Base-by-base conservation (phyloP, 2,113 vertebrate genomes). In the Jaculus jaculus region DNA sequence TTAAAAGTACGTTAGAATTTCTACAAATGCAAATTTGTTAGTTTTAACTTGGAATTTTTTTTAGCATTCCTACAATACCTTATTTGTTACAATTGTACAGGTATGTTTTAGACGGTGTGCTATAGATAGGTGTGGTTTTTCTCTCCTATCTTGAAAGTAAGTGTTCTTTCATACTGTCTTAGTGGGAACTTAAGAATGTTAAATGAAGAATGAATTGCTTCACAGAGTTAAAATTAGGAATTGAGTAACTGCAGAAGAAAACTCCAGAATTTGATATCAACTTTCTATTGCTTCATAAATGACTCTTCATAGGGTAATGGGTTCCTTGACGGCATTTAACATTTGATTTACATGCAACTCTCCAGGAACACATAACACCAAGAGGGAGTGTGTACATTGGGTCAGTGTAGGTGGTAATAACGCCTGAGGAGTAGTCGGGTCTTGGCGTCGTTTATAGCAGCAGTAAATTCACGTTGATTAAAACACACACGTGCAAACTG, bases 401-500 rank as follows among this genome's bases (percentile, higher is more conserved):
- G 74, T 58, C 79, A 47, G 51, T 80, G 92, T 89, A n/a, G 74
- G 66, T 89, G 75, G 61, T 92, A 93, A 84, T 63, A 71, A 93
- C 71, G 83, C 71, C 61, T 87, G 61, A 79, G 12, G 87, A 80
- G 74, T 54, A 79, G 90, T n/a, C 71, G 15, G 24, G 65, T 85
- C 71, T 92, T 88, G 26, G 10, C 90, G 74, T 86, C 92, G 80
- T 94, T 94, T 88, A 85, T n/a, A 80, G 89, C 79, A 63, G 30
- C 61, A 72, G 54, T 85, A 95, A 96, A 85, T 21, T 15, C 78
- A 60, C 81, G 93, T 89, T 72, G 95, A 90, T 94, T 84, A 93
- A 60, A 81, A 85, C 74, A 61, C 28, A 24, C 26, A 34, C 0
- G 2, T 39, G 42, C 83, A 84, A 69, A 60, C 91, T 96, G 92